A percentile compares a stretch with the other conserved stretches of the same genome.
These are phyloP conservation scores for Acanthosoma haemorrhoidale DNA, from an alignment of 2,888 invertebrate genomes.

Conservation along the genomic window DNA sequence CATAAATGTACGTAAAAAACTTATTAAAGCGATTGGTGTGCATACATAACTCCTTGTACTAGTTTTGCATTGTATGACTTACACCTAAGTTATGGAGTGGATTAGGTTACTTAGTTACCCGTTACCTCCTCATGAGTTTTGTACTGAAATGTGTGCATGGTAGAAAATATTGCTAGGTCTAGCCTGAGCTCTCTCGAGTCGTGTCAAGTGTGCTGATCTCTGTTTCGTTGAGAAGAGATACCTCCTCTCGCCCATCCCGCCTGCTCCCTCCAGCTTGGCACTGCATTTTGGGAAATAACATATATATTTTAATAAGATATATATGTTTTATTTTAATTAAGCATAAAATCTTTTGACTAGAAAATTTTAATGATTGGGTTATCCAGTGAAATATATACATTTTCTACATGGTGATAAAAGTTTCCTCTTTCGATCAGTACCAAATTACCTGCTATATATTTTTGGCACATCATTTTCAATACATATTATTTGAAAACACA, in stretches of 20 bases:
- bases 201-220: not conserved
- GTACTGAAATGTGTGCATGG: slow-evolving; percentile 18
- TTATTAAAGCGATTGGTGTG: slow-evolving; percentile 13
- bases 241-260: slow-evolving; percentile 4
- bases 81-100: slow-evolving; percentile 7
- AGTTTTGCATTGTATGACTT: slow-evolving; percentile 1
- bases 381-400: too few species aligned
- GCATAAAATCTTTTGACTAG: too few species aligned
- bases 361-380: too few species aligned
- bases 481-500: too few species aligned
- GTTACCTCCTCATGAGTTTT: slow-evolving; percentile 20
- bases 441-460: too few species aligned
- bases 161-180: slow-evolving; percentile 18
- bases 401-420: too few species aligned
- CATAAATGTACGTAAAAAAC: not conserved
- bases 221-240: slow-evolving; percentile 16
- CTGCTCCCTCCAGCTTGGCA: slow-evolving; percentile 14
- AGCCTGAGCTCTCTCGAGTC: not conserved
- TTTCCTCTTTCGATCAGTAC: too few species aligned
- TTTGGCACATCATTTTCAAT: too few species aligned
- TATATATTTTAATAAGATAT: too few species aligned
- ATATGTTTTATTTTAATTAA: too few species aligned
- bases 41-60: slow-evolving; percentile 2
- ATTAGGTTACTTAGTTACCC: slow-evolving; percentile 13
- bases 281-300: too few species aligned